Percentiles rank a stretch among this genome's conserved stretches.
Evolutionary conservation across 2,113 vertebrate species (phyloP).

Genomic region (Abramis brama): DNA sequence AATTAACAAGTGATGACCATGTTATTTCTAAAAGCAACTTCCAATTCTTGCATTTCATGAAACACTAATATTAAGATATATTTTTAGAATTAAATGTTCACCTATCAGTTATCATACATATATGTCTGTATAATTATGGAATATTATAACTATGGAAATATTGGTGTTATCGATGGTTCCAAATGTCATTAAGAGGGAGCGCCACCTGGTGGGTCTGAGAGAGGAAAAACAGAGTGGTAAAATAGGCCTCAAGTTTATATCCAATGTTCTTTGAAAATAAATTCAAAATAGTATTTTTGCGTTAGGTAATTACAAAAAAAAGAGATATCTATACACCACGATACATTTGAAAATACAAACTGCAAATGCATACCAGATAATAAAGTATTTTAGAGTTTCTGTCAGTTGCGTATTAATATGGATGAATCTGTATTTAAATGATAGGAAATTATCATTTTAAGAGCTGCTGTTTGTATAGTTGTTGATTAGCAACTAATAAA

Average conservation of each 20-base stretch:
- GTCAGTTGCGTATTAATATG: neutral
- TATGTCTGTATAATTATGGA: neutral
- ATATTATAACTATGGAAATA: neutral
- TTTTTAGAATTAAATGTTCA: neutral
- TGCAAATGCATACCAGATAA: neutral
- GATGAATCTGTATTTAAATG: neutral
- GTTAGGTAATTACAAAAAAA: neutral
- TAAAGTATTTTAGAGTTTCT: neutral
- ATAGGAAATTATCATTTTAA: neutral
- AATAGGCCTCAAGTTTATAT: slow-evolving; percentile 24
- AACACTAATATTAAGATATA: neutral
- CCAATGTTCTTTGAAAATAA: neutral
- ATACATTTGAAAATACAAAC: neutral
- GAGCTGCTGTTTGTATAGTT: neutral
- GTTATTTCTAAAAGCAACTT: neutral
- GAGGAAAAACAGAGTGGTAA: slow-evolving; percentile 21
- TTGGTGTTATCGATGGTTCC: slow-evolving; percentile 2
- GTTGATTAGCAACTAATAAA: slow-evolving; percentile 19
- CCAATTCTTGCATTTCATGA: neutral
- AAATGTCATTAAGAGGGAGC: neutral
- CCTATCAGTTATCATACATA: neutral
- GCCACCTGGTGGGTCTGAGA: slow-evolving; percentile 38
- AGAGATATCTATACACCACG: neutral
- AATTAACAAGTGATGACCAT: neutral
- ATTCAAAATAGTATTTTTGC: neutral